phyloP scores from a whole-genome alignment of 2,113 vertebrate genomes.

The Asarcornis scutulata region DNA sequence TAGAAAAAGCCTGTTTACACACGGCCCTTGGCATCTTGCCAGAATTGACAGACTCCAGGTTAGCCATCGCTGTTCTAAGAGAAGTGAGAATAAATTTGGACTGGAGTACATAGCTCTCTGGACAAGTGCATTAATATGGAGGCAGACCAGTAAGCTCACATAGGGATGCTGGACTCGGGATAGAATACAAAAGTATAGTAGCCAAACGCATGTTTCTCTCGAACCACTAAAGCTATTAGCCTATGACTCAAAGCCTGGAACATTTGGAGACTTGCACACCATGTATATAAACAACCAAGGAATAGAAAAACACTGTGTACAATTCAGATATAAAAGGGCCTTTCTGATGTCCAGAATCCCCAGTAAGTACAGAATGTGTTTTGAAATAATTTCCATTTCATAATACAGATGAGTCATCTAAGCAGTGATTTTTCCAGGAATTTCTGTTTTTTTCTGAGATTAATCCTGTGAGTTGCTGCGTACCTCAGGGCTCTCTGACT shows the following conservation, averaged over 20 bases:
- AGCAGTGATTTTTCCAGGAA: not conserved
- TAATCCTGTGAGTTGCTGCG: not conserved
- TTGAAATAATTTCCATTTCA: constrained; percentile 41
- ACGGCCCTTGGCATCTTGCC: not conserved
- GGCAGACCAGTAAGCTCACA: not conserved
- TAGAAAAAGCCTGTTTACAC: not conserved
- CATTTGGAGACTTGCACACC: not conserved
- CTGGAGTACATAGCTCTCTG: not conserved
- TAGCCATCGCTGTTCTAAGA: not conserved
- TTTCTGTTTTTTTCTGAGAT: not conserved
- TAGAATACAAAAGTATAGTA: not conserved
- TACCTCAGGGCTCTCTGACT: not conserved
- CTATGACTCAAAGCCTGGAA: constrained; percentile 14
- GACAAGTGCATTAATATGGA: not conserved
- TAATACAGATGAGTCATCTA: constrained; percentile 33
- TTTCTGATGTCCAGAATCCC: constrained; percentile 23
- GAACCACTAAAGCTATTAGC: not conserved
- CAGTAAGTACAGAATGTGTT: constrained; percentile 18
- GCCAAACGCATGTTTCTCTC: not conserved
- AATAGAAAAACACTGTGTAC: constrained; percentile 23
- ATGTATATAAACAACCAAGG: not conserved
- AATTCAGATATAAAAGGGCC: not conserved
- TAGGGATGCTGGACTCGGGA: not conserved
- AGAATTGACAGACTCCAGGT: not conserved
- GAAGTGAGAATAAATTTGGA: not conserved